Evolutionary conservation across 2,888 invertebrate genomes (phyloP), one percentile per base, ranked within the genome.

Genomic region (Lepidonotus clava): DNA sequence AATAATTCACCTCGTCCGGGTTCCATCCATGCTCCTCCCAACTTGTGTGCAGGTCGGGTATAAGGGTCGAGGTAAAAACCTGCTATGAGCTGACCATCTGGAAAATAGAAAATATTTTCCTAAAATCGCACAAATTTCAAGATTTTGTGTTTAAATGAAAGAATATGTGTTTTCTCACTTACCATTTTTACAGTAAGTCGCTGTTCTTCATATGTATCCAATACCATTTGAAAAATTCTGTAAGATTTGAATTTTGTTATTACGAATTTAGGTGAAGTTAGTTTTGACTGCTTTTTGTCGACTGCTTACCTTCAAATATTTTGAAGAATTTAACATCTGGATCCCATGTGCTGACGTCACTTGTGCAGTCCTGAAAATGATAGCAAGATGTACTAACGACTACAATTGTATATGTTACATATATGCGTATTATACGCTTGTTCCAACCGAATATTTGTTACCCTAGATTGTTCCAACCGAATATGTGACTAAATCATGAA

Each of bases 21-120:
- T 14, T 97, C 96, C 95, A 97, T 96, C 96, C 96, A 97, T 4
- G 97, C 96, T 0, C 96, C 95, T 90, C 95, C 94, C 80, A 96
- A 94, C 94, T 97, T 97, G 89, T 96, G 95, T 85, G 96, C 95
- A 86, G 96, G 91, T 91, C 95, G 92, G 0, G 96, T 95, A 92
- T 96, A 98, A 0, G 97, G 97, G 94, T 98, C 98, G 0, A 98
- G 95, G 92, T 97, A 98, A 92, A 98, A 97, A 6, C 97, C 97
- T n/a, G 96, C 97, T 1, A 97, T 94, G 93, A 95, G 71, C 5
- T 53, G 46, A n/a, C 83, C 85, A 87, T 85, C 88, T 86, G 84
- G 24, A 51, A 21, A 28, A 38, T n/a, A n/a, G n/a, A n/a, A n/a
- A n/a, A n/a, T 46, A 18, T 46, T 46, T 46, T 46, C 8, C 18